Conservation (phyloP, 2,888 invertebrate genomes). For the Drosophila anomalata region DNA sequence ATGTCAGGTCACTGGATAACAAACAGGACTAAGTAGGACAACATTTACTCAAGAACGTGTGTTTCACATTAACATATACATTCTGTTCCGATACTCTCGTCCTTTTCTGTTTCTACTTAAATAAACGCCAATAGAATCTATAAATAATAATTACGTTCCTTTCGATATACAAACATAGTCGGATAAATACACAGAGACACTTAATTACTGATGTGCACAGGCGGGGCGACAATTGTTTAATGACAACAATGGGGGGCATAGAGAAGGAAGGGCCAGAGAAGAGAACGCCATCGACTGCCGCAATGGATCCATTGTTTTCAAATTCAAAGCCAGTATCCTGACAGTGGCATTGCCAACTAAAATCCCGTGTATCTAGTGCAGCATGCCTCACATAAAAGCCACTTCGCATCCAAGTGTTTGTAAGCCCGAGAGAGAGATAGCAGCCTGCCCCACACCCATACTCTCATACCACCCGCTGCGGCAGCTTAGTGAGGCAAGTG, state of each 20-base stretch:
- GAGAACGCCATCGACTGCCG: conserved; percentile 41
- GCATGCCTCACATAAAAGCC: conserved; percentile 61
- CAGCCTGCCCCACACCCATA: background rate
- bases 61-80: background rate
- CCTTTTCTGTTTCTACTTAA: conserved; percentile 12
- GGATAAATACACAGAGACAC: conserved; percentile 32
- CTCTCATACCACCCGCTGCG: conserved; percentile 33
- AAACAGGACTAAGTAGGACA: background rate
- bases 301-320: conserved; percentile 65
- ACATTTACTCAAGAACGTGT: background rate
- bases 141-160: conserved; percentile 80
- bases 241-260: conserved; percentile 15
- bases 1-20: background rate
- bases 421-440: conserved; percentile 41
- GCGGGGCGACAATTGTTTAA: conserved; percentile 65
- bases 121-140: conserved; percentile 29
- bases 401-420: conserved; percentile 73
- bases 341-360: conserved; percentile 62
- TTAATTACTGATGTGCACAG: conserved; percentile 46
- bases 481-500: conserved; percentile 62
- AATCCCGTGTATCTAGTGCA: conserved; percentile 55
- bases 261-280: background rate
- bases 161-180: background rate
- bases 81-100: conserved; percentile 2
- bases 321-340: conserved; percentile 69